Evolutionary conservation across 2,113 vertebrate genomes (phyloP), one percentile per base, ranked within the genome.

Genomic region (Platysternon megacephalum): DNA sequence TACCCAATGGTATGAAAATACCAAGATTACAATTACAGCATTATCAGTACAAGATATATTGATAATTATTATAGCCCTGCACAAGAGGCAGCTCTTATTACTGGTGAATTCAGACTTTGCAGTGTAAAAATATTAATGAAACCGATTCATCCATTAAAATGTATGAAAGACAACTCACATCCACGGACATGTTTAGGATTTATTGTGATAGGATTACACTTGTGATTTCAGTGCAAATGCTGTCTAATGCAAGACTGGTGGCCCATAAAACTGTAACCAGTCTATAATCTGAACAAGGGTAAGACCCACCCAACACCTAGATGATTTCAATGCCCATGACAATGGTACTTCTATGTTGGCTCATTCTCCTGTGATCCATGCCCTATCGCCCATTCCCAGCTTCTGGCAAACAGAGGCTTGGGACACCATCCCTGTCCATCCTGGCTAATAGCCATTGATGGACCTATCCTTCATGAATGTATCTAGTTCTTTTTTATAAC

Each of bases 161-260:
- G 80, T 91, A 51, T 61, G 46, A 95, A 96, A 95, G 91, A 82
- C 51, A 92, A 97, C 87, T 86, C 87, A 91, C 85, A 93, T 93
- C 85, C 85, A 53, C 61, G 35, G 90, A 92, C 91, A 81, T 78
- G 87, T 91, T 48, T 82, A 74, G 89, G 94, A 97, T 97, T 97
- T 97, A 97, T 97, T 89, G 48, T 96, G 92, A 78, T 10, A 21
- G 79, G 74, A 79, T 96, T 95, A 52, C 83, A 93, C 87, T 5
- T 72, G 94, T 96, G 93, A 97, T 88, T 95, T 97, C 97, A 96
- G 94, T 91, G 84, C 85, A 94, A 95, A 93, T 97, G 93, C 44
- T 80, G 52, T 89, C 72, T 52, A 87, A 96, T 52, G 83, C 80
- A 88, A 96, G 91, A 85, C 96, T 72, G 90, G 52, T 80, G 78